A percentile compares a stretch with the other conserved stretches of the same genome.
phyloP scores from a whole-genome alignment of 2,797 vertebrate genomes.

The Gila robusta region DNA sequence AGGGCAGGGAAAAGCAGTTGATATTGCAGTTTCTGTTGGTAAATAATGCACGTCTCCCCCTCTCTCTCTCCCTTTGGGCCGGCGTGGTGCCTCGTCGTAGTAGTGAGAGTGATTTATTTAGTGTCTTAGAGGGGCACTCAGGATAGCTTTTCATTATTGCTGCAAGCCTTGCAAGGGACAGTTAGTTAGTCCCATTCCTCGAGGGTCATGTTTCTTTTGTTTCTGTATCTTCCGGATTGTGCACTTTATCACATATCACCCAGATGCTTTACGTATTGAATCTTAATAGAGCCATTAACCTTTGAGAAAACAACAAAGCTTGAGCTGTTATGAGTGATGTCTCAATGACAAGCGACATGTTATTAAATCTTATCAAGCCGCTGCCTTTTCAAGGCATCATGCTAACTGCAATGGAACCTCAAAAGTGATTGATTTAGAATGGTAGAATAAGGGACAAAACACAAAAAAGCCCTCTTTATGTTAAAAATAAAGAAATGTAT shows the following conservation, averaged over 20 bases:
- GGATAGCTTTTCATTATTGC: constrained; percentile 56
- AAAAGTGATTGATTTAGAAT: background rate
- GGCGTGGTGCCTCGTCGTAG: constrained; percentile 45
- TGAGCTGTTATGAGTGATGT: constrained; percentile 26
- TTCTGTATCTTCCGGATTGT: constrained; percentile 15
- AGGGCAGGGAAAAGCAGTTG: constrained; percentile 45
- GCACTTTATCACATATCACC: constrained; percentile 34
- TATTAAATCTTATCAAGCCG: background rate
- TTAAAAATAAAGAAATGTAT: no score
- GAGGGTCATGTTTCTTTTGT: constrained; percentile 44
- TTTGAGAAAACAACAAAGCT: constrained; percentile 27
- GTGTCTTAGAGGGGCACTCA: constrained; percentile 56
- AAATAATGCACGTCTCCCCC: constrained; percentile 64
- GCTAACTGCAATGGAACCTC: background rate
- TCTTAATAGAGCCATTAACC: constrained; percentile 43
- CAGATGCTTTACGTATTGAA: constrained; percentile 36
- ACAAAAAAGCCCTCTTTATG: no score
- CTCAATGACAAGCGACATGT: constrained; percentile 25
- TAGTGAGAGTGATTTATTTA: constrained; percentile 64
- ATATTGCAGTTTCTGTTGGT: constrained; percentile 62
- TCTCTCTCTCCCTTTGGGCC: constrained; percentile 41
- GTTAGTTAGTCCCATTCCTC: constrained; percentile 53
- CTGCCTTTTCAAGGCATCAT: background rate
- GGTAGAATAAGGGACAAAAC: no score
- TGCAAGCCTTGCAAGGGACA: constrained; percentile 36